These are phyloP conservation scores for Nanorana parkeri DNA, from an alignment of 2,113 vertebrate species.

Conservation along the genomic window DNA sequence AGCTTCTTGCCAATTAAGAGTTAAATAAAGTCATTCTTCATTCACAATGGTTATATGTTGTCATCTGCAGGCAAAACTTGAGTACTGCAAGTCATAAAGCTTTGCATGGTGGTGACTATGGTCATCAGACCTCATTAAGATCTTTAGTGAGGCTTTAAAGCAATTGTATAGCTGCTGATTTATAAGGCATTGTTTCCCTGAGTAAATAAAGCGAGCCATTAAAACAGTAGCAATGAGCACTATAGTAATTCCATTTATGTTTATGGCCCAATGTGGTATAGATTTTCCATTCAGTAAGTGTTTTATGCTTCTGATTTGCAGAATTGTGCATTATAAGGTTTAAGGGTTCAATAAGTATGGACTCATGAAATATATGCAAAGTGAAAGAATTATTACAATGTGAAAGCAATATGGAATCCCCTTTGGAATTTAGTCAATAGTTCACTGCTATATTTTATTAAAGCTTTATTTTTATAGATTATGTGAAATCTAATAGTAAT, in stretches of 20 bases:
- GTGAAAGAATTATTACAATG: not conserved
- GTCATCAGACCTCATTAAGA: slow-evolving; percentile 30
- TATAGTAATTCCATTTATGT: slow-evolving; percentile 33
- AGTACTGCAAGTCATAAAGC: not conserved
- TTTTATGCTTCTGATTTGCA: not conserved
- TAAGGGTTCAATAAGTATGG: not conserved
- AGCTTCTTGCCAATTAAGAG: not conserved
- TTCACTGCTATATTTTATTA: too few relatives aligned
- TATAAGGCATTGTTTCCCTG: slow-evolving; percentile 31
- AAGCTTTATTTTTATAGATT: too few relatives aligned
- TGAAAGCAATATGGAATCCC: too few relatives aligned
- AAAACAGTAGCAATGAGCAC: slow-evolving; percentile 26
- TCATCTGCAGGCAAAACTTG: not conserved
- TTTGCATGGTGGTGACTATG: not conserved
- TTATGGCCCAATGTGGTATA: slow-evolving; percentile 20
- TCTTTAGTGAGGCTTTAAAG: slow-evolving; percentile 45
- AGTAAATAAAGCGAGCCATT: slow-evolving; percentile 28
- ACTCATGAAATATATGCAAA: not conserved
- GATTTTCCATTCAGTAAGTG: not conserved
- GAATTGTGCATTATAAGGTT: not conserved
- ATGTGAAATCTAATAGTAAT: too few relatives aligned
- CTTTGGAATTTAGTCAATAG: too few relatives aligned
- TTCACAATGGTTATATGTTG: not conserved
- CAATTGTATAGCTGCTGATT: slow-evolving; percentile 34
- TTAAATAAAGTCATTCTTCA: slow-evolving; percentile 15